Conservation (phyloP, 2,797 vertebrate genomes). For the Cossypha dichroa region DNA sequence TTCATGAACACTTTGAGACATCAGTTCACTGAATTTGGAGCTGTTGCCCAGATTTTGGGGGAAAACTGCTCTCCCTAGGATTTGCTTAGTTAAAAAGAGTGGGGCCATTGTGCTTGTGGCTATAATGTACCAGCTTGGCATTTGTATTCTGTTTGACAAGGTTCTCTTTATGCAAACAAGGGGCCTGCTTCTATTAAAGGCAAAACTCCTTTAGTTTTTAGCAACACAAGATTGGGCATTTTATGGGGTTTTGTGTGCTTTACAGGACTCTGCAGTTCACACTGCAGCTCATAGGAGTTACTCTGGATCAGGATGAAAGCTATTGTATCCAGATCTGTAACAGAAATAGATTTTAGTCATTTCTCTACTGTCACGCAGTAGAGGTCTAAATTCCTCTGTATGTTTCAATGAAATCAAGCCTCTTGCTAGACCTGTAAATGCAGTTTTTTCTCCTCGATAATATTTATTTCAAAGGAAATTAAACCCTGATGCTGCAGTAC, state of each 20-base stretch:
- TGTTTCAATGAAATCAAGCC: neutral
- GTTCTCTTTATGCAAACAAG: conserved; percentile 33
- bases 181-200: neutral
- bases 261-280: neutral
- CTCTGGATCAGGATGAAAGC: neutral
- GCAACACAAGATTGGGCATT: neutral
- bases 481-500: neutral
- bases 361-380: neutral
- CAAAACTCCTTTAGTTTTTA: conserved; percentile 10
- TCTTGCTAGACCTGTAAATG: neutral
- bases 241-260: neutral
- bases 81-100: conserved; percentile 29
- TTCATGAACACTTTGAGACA: neutral
- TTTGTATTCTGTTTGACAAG: conserved; percentile 6
- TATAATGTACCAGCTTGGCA: conserved; percentile 5
- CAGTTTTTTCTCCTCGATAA: neutral
- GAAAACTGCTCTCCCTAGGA: neutral
- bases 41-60: neutral
- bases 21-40: neutral
- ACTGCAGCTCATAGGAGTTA: neutral
- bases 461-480: neutral
- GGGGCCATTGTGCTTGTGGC: conserved; percentile 28
- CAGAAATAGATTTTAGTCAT: neutral
- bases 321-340: neutral
- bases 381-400: neutral